Conservation (phyloP, 1,140 invertebrate genomes). For the Phymorhynchus buccinoides region DNA sequence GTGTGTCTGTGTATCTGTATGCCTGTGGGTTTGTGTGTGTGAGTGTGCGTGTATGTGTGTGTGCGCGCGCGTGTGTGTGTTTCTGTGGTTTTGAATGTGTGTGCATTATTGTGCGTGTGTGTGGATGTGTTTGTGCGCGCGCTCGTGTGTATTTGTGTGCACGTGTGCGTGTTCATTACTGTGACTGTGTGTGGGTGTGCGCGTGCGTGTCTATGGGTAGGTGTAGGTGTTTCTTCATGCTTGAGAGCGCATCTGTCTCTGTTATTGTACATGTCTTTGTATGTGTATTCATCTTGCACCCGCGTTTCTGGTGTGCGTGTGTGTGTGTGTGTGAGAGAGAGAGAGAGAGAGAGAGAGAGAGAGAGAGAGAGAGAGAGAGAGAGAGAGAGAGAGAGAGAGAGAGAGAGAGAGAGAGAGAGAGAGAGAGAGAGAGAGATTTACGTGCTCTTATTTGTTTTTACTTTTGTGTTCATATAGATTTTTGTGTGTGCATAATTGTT, state of each 20-base stretch:
- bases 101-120: background rate
- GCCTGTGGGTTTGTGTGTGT: background rate
- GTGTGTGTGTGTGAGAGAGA: background rate
- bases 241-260: background rate
- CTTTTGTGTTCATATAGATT: too few relatives aligned
- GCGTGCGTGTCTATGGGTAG: background rate
- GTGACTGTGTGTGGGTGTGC: background rate
- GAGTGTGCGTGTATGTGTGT: background rate
- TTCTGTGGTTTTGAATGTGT: background rate
- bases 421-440: too few relatives aligned
- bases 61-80: background rate
- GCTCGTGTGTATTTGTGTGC: background rate
- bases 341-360: background rate
- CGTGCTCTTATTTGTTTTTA: too few relatives aligned
- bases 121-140: background rate
- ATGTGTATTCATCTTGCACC: too few relatives aligned
- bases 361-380: background rate
- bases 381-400: conserved; percentile 10
- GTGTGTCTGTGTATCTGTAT: background rate
- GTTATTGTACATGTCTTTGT: background rate
- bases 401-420: too few relatives aligned
- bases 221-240: background rate
- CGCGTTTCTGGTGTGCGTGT: background rate
- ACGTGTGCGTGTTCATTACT: background rate
- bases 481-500: too few relatives aligned